Percentiles rank a stretch among this genome's conserved stretches.
Conservation (phyloP, 2,797 vertebrate genomes). For the Bradypus variegatus region DNA sequence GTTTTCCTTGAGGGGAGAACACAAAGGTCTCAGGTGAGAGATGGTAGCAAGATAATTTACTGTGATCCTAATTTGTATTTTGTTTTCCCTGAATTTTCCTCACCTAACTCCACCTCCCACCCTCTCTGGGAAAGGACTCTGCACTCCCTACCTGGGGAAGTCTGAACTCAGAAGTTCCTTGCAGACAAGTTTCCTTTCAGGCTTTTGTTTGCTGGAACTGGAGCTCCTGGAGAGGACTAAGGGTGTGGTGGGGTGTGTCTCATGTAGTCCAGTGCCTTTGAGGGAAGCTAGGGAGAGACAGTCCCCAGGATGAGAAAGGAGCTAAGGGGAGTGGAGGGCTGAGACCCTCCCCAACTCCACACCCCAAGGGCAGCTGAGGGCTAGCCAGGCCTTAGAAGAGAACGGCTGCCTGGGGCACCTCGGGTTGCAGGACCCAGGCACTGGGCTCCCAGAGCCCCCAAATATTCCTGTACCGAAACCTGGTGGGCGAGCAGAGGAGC, state of each 20-base stretch:
- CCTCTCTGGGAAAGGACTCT: neutral
- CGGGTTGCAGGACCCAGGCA: neutral
- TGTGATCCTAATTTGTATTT: neutral
- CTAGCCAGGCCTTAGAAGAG: neutral
- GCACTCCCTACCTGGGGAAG: neutral
- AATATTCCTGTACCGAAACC: neutral
- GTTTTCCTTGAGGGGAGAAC: neutral
- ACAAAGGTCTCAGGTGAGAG: neutral
- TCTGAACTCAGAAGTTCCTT: neutral
- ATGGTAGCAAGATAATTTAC: neutral
- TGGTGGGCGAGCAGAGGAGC: neutral
- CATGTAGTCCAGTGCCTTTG: neutral
- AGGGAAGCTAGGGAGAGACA: neutral
- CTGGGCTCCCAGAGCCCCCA: neutral
- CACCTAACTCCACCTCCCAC: neutral
- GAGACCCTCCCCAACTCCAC: neutral
- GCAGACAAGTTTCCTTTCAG: neutral
- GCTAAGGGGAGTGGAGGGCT: neutral
- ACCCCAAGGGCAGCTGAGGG: neutral
- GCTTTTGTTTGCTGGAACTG: neutral
- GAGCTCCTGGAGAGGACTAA: neutral
- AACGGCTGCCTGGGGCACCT: neutral
- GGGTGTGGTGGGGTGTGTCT: neutral
- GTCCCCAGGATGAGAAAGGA: neutral
- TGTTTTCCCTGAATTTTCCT: neutral